Conservation (phyloP, 2,113 vertebrate species). For the Macquaria ambigua region DNA sequence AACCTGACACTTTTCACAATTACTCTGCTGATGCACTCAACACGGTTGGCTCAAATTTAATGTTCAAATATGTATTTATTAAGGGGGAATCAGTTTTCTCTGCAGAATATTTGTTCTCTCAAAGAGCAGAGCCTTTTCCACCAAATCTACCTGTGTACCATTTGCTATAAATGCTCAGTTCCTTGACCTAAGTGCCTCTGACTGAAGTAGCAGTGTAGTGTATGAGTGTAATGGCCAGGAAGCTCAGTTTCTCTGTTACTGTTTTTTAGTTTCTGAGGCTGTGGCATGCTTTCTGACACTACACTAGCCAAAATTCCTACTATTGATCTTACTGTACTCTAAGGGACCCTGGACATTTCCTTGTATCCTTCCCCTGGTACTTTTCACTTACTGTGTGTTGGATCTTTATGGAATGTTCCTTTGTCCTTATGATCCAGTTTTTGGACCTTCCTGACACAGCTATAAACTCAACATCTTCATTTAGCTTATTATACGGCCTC, state of each 20-base stretch:
- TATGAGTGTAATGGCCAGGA: neutral
- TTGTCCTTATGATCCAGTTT: neutral
- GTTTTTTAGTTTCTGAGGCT: neutral
- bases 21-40: neutral
- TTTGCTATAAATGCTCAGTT: neutral
- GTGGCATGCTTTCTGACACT: slow-evolving; percentile 1
- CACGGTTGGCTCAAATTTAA: neutral
- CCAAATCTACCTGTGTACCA: neutral
- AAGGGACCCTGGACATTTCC: neutral
- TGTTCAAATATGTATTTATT: slow-evolving; percentile 7
- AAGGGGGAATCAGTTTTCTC: neutral
- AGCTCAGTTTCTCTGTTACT: neutral
- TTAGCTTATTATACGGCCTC: neutral
- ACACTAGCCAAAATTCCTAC: neutral
- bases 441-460: neutral
- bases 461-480: neutral
- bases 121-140: slow-evolving; percentile 5
- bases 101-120: neutral
- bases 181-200: neutral
- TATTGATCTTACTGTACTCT: neutral
- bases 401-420: neutral
- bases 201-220: neutral
- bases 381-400: neutral
- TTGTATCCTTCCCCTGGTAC: neutral
- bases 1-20: neutral